phyloP scores from a whole-genome alignment of 2,888 invertebrate genomes.

The Leucoma salicis region DNA sequence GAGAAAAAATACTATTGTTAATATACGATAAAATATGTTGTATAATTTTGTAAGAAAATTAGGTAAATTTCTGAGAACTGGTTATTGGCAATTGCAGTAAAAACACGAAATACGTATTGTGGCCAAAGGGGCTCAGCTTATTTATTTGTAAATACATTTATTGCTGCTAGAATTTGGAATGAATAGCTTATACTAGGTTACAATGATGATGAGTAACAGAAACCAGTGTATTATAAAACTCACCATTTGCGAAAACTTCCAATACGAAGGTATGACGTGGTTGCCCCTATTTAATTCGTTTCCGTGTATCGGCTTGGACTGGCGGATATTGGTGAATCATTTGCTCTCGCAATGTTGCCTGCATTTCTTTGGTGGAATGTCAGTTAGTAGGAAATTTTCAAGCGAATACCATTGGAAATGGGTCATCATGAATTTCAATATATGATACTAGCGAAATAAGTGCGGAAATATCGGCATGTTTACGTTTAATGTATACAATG shows the following conservation, averaged over 20 bases:
- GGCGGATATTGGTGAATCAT: constrained; percentile 29
- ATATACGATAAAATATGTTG: too few relatives aligned
- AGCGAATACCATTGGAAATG: constrained; percentile 18
- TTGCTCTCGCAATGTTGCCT: constrained; percentile 13
- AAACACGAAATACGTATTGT: too few relatives aligned
- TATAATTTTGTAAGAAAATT: too few relatives aligned
- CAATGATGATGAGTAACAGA: constrained; percentile 10
- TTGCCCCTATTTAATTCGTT: constrained; percentile 16
- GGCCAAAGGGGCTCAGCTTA: too few relatives aligned
- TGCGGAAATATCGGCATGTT: too few relatives aligned
- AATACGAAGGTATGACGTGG: constrained; percentile 22
- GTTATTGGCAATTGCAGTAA: too few relatives aligned
- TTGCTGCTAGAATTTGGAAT: neutral
- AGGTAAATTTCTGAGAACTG: too few relatives aligned
- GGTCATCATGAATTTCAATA: constrained; percentile 15
- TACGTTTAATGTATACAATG: too few relatives aligned
- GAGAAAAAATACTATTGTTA: too few relatives aligned
- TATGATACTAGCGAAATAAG: too few relatives aligned
- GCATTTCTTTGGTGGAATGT: constrained; percentile 17
- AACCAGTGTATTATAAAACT: neutral
- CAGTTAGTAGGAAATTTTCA: constrained; percentile 18
- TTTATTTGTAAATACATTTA: neutral
- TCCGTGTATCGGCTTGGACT: constrained; percentile 20
- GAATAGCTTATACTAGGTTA: neutral
- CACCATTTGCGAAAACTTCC: constrained; percentile 10